Evolutionary conservation across 2,888 invertebrate species (phyloP).

Genomic region (Callyntrura sp.): DNA sequence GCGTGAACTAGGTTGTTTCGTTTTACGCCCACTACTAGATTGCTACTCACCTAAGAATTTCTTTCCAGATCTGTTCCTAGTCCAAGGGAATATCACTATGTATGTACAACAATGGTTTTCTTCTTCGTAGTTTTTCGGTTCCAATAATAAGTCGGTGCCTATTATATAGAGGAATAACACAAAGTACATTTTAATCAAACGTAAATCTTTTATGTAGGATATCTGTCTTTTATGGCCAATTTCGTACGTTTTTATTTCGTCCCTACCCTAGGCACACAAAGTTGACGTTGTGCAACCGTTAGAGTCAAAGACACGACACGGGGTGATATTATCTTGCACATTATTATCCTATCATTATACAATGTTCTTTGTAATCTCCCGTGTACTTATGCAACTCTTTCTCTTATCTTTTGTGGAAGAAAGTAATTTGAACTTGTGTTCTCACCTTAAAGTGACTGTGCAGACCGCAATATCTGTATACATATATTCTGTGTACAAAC

Average conservation of each 20-base stretch:
- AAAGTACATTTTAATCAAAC: neutral
- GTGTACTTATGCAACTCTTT: too few relatives aligned
- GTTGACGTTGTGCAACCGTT: neutral
- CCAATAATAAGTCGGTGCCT: too few relatives aligned
- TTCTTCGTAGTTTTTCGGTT: too few relatives aligned
- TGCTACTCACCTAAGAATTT: too few relatives aligned
- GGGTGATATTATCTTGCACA: neutral
- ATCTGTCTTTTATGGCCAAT: neutral
- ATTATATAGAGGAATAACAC: neutral
- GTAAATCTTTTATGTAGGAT: neutral
- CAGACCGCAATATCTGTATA: too few relatives aligned
- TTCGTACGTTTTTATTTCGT: neutral
- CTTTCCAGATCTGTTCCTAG: too few relatives aligned
- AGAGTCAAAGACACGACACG: neutral
- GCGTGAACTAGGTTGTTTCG: too few relatives aligned
- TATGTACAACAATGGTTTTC: too few relatives aligned
- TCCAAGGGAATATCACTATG: too few relatives aligned
- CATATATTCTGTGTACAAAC: too few relatives aligned
- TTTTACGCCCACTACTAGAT: too few relatives aligned
- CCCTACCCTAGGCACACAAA: constrained; percentile 23
- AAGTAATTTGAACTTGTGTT: neutral
- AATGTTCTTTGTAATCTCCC: neutral
- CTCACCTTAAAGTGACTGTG: too few relatives aligned
- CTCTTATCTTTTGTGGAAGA: neutral
- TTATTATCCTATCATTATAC: neutral